Evolutionary conservation across 2,113 vertebrate genomes (phyloP), one percentile per base, ranked within the genome.

Genomic region (Orcinus orca): DNA sequence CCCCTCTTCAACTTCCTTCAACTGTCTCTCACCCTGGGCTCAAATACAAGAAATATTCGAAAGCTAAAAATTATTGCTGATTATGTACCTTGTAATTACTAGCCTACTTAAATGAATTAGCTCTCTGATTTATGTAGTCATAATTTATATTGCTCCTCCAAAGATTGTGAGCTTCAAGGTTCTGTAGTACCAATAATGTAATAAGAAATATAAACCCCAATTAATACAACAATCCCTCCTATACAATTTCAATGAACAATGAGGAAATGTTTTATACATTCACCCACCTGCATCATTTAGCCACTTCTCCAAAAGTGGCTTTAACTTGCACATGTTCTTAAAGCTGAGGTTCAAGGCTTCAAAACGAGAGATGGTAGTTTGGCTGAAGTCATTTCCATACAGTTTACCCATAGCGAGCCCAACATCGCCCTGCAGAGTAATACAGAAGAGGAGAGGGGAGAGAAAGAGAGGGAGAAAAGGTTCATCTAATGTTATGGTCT

Each of bases 331-430:
- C 99, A 99, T 99, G 98, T 99, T 99, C 99, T 99, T 99, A 99
- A 99, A 99, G 99, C 99, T 99, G 99, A 99, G 99, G 98, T 99
- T 99, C 99, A 99, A 99, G 99, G 99, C 99, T 99, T 99, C 99
- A 98, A 99, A 99, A 98, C 99, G 99, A 99, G 99, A 99, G 98
- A 99, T 99, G 98, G 99, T 99, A 96, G 99, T 99, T 99, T 99
- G 99, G 99, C 99, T 99, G 98, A 99, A 99, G 98, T 99, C 99
- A 95, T 99, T 99, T 99, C 99, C 99, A 97, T 99, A 99, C 94
- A 99, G 99, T 99, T 99, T 99, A 97, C 99, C 99, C 99, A 99
- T 99, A 97, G 99, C 99, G 97, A 99, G 99, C 98, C 99, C 99
- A 97, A 99, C 99, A 97, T 99, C 99, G 97, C 99, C 99, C 99